Conservation (phyloP, 2,888 invertebrate species). For the Mechanitis messenoides region DNA sequence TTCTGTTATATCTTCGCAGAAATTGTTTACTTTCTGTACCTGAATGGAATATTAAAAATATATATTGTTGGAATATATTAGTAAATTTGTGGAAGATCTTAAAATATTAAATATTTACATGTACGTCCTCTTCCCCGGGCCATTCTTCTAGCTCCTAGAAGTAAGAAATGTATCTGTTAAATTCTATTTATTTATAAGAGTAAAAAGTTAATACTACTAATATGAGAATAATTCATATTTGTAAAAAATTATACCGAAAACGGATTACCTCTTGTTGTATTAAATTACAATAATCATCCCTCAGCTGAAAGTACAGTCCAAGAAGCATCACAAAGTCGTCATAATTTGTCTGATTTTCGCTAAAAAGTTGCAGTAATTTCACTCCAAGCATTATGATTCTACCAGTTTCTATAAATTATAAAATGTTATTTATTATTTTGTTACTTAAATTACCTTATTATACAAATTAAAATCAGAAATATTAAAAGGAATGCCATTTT, state of each 20-base stretch:
- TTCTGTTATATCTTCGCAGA: constrained; percentile 93
- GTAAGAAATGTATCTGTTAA: neutral
- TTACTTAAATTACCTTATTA: neutral
- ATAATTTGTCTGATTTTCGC: constrained; percentile 82
- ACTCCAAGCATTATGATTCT: constrained; percentile 18
- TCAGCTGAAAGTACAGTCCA: constrained; percentile 92
- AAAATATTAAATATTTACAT: constrained; percentile 7
- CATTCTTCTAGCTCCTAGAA: constrained; percentile 20
- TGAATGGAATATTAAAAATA: too few species aligned
- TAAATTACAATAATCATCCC: constrained; percentile 92
- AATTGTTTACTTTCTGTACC: constrained; percentile 83
- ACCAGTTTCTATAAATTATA: constrained; percentile 24
- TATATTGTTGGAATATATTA: too few species aligned
- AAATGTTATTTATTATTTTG: neutral
- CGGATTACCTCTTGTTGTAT: constrained; percentile 82
- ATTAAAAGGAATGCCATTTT: neutral
- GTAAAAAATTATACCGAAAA: neutral
- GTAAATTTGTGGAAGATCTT: neutral
- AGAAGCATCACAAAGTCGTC: constrained; percentile 84
- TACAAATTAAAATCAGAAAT: neutral
- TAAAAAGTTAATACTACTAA: too few species aligned
- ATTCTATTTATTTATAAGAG: neutral
- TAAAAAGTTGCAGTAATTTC: constrained; percentile 25
- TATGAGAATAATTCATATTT: neutral
- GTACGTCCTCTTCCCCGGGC: constrained; percentile 9